phyloP scores from a whole-genome alignment of 1,140 invertebrate species.

The Oryctes rhinoceros region DNA sequence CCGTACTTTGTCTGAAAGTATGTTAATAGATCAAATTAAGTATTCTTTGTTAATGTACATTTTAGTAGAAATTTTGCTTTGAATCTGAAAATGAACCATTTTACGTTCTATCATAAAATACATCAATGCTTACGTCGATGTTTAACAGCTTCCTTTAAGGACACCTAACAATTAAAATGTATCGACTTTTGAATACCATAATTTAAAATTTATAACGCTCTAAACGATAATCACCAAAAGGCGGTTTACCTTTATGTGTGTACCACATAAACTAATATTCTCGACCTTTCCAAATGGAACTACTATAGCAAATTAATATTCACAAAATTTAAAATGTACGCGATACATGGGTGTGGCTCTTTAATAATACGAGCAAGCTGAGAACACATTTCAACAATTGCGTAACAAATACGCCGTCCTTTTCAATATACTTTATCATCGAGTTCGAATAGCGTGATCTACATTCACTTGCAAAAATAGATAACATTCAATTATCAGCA shows the following conservation, averaged over 20 bases:
- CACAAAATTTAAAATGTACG: neutral
- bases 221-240: neutral
- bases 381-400: slow-evolving; percentile 22
- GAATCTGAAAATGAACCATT: no score
- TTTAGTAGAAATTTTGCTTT: no score
- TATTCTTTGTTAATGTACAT: no score
- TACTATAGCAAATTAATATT: slow-evolving; percentile 1
- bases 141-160: no score
- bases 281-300: neutral
- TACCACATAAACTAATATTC: neutral
- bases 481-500: neutral
- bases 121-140: no score
- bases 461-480: neutral
- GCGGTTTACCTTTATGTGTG: neutral
- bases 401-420: neutral
- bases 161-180: no score
- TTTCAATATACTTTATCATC: neutral
- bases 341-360: neutral
- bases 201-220: neutral
- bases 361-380: neutral
- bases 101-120: no score
- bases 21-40: no score
- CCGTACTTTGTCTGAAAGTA: no score
- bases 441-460: neutral
- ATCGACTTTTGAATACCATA: neutral